Base-by-base conservation (phyloP, 2,888 invertebrate genomes). In the Archips xylosteana region DNA sequence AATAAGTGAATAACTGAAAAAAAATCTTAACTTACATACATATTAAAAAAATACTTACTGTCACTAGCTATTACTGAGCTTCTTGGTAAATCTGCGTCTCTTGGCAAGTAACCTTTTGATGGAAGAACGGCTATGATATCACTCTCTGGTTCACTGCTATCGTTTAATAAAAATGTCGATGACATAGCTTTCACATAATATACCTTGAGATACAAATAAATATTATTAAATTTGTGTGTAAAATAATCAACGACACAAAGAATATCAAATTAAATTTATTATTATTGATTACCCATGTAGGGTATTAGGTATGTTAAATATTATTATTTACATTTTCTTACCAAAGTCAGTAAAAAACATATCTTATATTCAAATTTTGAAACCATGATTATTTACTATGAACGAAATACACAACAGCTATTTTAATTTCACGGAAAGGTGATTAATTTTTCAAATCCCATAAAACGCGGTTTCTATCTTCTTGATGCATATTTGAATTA, bases 91-190 rank as follows among this genome's bases (percentile, higher is more conserved):
- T 86, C 82, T 54, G 83, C 83, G n/a, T 90, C 91, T 73, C 82
- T 82, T 2, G 91, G 89, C 63, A 92, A 73, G 79, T 91, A 91
- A 6, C 85, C 85, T 79, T 91, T 92, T 3, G 85, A 80, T 15
- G 83, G 78, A 71, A 92, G 82, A 23, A 87, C 81, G 75, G 89
- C 83, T 15, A 87, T 85, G 51, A 92, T 77, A 62, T 90, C 88
- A 49, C 77, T 83, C 74, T 88, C 88, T 10, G 84, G 78, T 2
- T 81, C 82, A 68, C 77, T 81, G n/a, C 76, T 57, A 42, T 49
- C 78, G 42, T 84, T 82, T 69, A 83, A 71, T 68, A 82, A 81
- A 75, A 83, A 82, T 10, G 79, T 73, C 73, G 84, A 70, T 2
- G 85, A 80, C 80, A 86, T 85, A 1, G 85, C 79, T 66, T 75